These are phyloP conservation scores for Bicyclus anynana DNA, from an alignment of 1,140 invertebrate genomes.

Conservation along the genomic window DNA sequence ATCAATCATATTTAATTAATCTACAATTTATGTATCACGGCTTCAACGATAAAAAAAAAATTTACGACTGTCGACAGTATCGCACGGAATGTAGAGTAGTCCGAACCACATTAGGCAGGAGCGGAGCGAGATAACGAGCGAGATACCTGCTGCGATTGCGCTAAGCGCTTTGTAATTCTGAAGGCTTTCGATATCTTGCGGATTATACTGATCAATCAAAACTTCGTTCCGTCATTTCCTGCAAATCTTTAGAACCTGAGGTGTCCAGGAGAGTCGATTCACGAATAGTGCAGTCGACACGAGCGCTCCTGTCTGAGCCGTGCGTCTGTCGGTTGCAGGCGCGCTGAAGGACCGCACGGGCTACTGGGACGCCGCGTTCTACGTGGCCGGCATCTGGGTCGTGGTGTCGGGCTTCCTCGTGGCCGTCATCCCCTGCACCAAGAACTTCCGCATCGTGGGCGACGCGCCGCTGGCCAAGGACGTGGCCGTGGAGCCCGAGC, in stretches of 20 bases:
- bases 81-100: too few relatives aligned
- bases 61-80: neutral
- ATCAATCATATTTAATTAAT: neutral
- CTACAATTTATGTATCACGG: neutral
- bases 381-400: slow-evolving; percentile 86
- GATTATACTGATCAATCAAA: neutral
- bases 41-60: neutral
- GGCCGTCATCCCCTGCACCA: slow-evolving; percentile 81
- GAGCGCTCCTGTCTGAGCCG: neutral
- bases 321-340: slow-evolving; percentile 63
- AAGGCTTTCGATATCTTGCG: neutral
- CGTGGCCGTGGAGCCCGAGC: slow-evolving; percentile 55
- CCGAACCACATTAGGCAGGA: too few relatives aligned
- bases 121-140: too few relatives aligned
- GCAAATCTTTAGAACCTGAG: too few relatives aligned
- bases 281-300: too few relatives aligned
- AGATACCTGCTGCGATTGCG: neutral
- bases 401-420: slow-evolving; percentile 86
- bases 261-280: too few relatives aligned
- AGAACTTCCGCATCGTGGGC: slow-evolving; percentile 81
- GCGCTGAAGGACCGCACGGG: slow-evolving; percentile 83
- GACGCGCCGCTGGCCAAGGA: slow-evolving; percentile 81
- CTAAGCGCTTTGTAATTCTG: neutral
- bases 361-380: slow-evolving; percentile 86
- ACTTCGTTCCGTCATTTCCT: neutral